Evolutionary conservation across 2,888 invertebrate species (phyloP).

Genomic region (Schizotus pectinicornis): DNA sequence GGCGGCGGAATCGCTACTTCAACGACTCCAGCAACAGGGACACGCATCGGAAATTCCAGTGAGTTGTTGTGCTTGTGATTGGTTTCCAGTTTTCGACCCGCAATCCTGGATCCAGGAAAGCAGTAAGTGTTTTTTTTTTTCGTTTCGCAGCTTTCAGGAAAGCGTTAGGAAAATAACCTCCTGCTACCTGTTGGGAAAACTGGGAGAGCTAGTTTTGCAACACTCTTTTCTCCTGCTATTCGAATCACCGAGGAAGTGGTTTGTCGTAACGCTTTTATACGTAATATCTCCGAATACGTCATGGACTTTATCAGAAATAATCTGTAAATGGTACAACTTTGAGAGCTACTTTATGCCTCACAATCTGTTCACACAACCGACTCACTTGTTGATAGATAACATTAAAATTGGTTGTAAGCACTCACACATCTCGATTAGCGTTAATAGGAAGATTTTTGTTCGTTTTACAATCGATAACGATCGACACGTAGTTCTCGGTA

Average conservation of each 20-base stretch:
- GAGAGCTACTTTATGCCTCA: conserved; percentile 1
- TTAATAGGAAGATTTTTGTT: not conserved
- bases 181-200: no score
- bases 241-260: no score
- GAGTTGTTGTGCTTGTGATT: no score
- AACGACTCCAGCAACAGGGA: no score
- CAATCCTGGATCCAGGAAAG: not conserved
- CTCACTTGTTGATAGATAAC: no score
- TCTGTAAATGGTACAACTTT: conserved; percentile 11
- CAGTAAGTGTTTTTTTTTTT: not conserved
- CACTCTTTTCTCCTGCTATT: no score
- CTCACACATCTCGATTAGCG: not conserved
- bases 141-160: not conserved
- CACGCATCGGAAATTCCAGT: no score
- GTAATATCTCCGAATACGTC: conserved; percentile 8
- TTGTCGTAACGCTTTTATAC: not conserved
- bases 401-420: not conserved
- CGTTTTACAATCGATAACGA: not conserved
- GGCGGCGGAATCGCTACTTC: no score
- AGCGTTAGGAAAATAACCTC: no score
- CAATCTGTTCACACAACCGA: conserved; percentile 1
- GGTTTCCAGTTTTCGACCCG: no score
- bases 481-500: no score
- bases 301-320: conserved; percentile 12
- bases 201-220: no score